phyloP scores from a whole-genome alignment of 2,113 vertebrate genomes.

The Scopus umbretta region DNA sequence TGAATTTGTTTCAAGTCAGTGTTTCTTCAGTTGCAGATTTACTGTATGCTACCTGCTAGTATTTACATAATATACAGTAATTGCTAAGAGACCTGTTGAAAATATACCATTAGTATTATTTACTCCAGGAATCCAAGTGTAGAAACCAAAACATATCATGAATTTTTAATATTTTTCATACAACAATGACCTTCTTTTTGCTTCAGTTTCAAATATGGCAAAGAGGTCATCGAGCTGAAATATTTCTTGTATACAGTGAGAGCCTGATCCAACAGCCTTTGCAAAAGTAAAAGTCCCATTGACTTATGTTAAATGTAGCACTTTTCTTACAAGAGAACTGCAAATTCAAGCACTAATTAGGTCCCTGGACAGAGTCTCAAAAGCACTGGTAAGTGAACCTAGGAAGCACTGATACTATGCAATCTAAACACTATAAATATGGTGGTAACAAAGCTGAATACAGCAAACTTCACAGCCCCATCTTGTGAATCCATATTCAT shows the following conservation, averaged over 20 bases:
- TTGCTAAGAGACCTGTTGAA: constrained; percentile 52
- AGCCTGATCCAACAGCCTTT: constrained; percentile 32
- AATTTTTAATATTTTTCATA: constrained; percentile 63
- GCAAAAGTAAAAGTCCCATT: constrained; percentile 47
- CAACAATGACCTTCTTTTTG: constrained; percentile 48
- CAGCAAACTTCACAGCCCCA: neutral
- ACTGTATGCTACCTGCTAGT: constrained; percentile 49
- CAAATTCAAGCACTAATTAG: constrained; percentile 55
- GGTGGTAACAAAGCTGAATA: neutral
- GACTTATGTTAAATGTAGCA: constrained; percentile 51
- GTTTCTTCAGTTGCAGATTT: constrained; percentile 54
- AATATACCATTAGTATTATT: constrained; percentile 61
- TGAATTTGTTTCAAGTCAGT: constrained; percentile 30
- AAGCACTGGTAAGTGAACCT: constrained; percentile 1
- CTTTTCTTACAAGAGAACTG: constrained; percentile 49
- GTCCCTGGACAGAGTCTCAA: constrained; percentile 30
- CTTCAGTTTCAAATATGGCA: constrained; percentile 24
- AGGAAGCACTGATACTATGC: constrained; percentile 14
- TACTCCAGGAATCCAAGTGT: constrained; percentile 51
- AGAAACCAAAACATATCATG: constrained; percentile 47
- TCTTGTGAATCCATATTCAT: neutral
- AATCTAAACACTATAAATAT: constrained; percentile 40
- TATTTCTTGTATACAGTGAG: constrained; percentile 27
- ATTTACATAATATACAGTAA: constrained; percentile 60
- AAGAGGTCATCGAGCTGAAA: constrained; percentile 11